These are phyloP conservation scores for Siderastrea radians DNA, from an alignment of 92 coral and sea anemone genomes.

Conservation along the genomic window DNA sequence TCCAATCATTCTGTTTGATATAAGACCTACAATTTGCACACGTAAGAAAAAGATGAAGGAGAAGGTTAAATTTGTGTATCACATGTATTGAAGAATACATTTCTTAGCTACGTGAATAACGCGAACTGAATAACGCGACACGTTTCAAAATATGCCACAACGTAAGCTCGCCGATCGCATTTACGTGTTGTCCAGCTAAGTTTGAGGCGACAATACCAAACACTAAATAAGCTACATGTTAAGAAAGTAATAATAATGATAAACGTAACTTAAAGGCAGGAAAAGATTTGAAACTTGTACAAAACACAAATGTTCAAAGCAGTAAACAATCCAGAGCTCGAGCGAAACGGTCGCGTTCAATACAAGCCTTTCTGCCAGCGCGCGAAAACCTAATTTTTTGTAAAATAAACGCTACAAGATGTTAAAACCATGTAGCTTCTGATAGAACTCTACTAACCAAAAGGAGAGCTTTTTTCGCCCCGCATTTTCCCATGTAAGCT, in stretches of 20 bases:
- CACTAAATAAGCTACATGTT: background rate
- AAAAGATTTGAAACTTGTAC: background rate
- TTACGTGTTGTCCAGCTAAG: no score
- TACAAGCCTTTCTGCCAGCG: background rate
- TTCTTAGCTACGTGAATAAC: no score
- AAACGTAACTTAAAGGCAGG: background rate
- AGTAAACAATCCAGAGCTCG: background rate
- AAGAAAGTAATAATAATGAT: background rate
- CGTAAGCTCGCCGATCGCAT: no score
- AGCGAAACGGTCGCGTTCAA: background rate
- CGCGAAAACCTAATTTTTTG: slow-evolving; percentile 5
- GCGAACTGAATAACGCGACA: no score
- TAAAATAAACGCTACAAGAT: background rate
- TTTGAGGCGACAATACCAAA: background rate
- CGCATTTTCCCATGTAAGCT: slow-evolving; percentile 1
- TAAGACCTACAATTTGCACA: background rate
- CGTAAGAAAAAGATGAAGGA: background rate
- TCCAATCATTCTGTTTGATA: slow-evolving; percentile 75
- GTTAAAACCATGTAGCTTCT: background rate
- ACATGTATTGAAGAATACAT: no score
- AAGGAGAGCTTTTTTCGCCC: background rate
- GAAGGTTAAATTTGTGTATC: no score
- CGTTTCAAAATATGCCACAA: no score
- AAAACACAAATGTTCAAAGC: background rate
- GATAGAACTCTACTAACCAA: slow-evolving; percentile 9